Percentiles rank a stretch among this genome's conserved stretches.
phyloP scores from a whole-genome alignment of 1,140 invertebrate species.

The Ridgeia piscesae region DNA sequence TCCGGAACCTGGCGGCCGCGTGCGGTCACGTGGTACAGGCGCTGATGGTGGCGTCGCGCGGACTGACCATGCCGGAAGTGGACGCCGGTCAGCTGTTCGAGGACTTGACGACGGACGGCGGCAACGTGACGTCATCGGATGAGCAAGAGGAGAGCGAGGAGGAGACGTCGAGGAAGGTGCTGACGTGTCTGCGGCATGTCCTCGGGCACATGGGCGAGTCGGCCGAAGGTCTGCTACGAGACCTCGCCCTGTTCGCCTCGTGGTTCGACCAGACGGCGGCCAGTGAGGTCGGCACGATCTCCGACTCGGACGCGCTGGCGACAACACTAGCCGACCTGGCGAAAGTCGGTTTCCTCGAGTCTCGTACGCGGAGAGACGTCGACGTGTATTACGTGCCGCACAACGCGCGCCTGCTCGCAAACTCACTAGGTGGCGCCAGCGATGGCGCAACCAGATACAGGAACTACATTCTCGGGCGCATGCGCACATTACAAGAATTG shows the following conservation, averaged over 20 bases:
- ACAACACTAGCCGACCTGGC: not conserved
- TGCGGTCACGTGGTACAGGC: slow-evolving; percentile 7
- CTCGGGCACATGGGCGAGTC: not conserved
- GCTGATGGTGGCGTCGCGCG: slow-evolving; percentile 13
- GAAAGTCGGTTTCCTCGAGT: not conserved
- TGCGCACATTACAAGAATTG: not conserved
- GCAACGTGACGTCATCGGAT: not conserved
- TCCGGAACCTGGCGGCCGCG: slow-evolving; percentile 8
- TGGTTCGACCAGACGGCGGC: not conserved
- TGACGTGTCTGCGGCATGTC: not conserved
- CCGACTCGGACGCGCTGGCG: not conserved
- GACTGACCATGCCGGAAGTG: slow-evolving; percentile 19
- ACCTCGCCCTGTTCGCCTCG: not conserved
- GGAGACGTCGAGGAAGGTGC: not conserved
- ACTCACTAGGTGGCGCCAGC: not conserved
- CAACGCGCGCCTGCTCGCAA: not conserved
- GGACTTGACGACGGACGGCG: not conserved
- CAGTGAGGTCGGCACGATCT: not conserved
- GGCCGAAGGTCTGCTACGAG: not conserved
- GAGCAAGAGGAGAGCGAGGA: not conserved
- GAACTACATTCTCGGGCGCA: not conserved
- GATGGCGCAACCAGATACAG: not conserved
- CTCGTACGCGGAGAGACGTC: not conserved
- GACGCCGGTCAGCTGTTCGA: slow-evolving; percentile 18
- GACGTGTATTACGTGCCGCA: not conserved